Evolutionary conservation across 2,797 vertebrate genomes (phyloP).

Genomic region (Brachyalestes nurse): DNA sequence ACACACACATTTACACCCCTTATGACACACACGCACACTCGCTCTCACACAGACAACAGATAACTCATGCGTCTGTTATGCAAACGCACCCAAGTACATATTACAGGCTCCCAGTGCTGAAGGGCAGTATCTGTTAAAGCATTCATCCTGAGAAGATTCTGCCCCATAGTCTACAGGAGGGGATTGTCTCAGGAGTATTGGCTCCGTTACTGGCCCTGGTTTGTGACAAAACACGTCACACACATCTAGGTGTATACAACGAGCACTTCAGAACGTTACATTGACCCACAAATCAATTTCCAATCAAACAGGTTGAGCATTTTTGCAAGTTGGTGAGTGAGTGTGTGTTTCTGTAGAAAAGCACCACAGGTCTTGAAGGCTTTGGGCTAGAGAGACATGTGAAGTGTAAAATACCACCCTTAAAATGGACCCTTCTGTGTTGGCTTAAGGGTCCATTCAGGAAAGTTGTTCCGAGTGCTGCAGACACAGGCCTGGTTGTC

Average conservation of each 20-base stretch:
- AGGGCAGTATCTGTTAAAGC: conserved; percentile 34
- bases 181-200: conserved; percentile 39
- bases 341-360: conserved; percentile 17
- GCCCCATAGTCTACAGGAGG: conserved; percentile 4
- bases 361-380: conserved; percentile 52
- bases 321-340: conserved; percentile 6
- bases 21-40: neutral
- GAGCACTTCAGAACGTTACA: neutral
- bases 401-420: conserved; percentile 22
- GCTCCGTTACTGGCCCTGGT: conserved; percentile 37
- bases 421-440: conserved; percentile 26
- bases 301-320: neutral
- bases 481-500: conserved; percentile 10
- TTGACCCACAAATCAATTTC: neutral
- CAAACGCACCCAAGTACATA: conserved; percentile 22
- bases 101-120: conserved; percentile 43
- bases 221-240: conserved; percentile 26
- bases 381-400: conserved; percentile 40
- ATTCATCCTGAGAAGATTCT: conserved; percentile 49
- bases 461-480: conserved; percentile 23
- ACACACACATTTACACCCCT: neutral
- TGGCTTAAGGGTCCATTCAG: conserved; percentile 15
- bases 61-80: conserved; percentile 19
- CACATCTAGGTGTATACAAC: conserved; percentile 24
- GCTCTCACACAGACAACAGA: neutral